A percentile compares a stretch with the other conserved stretches of the same genome.
Evolutionary conservation across 2,113 vertebrate genomes (phyloP).

Genomic region (Saccopteryx leptura): DNA sequence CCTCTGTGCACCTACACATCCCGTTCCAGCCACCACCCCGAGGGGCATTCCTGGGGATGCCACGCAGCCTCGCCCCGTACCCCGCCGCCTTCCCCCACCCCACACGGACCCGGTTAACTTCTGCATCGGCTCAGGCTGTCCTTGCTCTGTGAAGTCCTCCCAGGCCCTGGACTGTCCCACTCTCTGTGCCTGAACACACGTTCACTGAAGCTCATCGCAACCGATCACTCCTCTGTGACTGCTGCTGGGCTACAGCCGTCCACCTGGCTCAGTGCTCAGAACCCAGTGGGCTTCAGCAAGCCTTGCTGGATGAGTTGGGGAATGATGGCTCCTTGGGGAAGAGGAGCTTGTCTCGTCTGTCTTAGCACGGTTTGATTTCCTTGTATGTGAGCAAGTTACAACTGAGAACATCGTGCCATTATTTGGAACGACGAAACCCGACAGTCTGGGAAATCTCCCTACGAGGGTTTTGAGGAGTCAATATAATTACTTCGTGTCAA

Average conservation of each 20-base stretch:
- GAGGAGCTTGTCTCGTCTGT: not conserved
- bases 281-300: no score
- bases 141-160: not conserved
- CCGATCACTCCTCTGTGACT: rapidly evolving
- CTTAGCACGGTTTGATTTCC: not conserved
- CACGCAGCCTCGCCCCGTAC: rapidly evolving
- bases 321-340: not conserved
- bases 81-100: not conserved
- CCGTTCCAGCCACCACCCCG: rapidly evolving
- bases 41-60: no score
- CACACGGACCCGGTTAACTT: not conserved
- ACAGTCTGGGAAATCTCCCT: not conserved
- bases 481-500: not conserved
- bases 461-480: not conserved
- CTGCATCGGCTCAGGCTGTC: not conserved
- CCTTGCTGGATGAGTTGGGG: not conserved
- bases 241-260: rapidly evolving
- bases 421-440: not conserved
- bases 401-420: rapidly evolving
- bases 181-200: not conserved
- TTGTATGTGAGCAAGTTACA: no score
- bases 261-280: not conserved
- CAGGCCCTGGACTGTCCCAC: not conserved
- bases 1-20: no score
- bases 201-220: not conserved